A percentile compares a stretch with the other conserved stretches of the same genome.
Conservation (phyloP, 2,113 vertebrate species). For the Columbina picui region DNA sequence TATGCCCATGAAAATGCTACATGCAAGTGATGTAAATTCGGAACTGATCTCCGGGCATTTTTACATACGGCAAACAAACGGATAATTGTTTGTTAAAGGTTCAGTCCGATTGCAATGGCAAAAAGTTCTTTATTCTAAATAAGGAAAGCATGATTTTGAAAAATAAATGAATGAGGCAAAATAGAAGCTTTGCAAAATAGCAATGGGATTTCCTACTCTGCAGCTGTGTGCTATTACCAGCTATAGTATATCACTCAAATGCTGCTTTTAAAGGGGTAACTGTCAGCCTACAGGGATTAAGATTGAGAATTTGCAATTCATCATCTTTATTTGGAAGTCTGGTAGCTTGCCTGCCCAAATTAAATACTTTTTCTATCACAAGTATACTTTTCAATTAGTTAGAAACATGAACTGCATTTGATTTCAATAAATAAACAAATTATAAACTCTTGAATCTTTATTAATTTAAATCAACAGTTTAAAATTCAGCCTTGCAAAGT, state of each 20-base stretch:
- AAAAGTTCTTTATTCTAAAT: conserved; percentile 27
- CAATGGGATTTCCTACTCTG: conserved; percentile 69
- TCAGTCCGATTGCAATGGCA: background rate
- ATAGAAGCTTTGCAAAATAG: conserved; percentile 69
- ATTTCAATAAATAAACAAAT: conserved; percentile 69
- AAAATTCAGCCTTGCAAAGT: conserved; percentile 63
- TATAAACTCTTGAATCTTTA: conserved; percentile 62
- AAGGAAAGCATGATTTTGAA: conserved; percentile 57
- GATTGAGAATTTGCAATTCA: conserved; percentile 79
- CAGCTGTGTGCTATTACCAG: conserved; percentile 74
- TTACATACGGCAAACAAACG: background rate
- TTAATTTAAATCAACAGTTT: conserved; percentile 65
- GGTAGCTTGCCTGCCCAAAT: conserved; percentile 70
- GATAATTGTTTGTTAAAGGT: background rate
- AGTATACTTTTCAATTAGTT: conserved; percentile 68
- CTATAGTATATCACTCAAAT: conserved; percentile 76
- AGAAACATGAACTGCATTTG: conserved; percentile 66
- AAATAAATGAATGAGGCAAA: conserved; percentile 72
- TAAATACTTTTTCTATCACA: conserved; percentile 73
- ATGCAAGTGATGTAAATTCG: background rate
- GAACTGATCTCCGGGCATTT: background rate
- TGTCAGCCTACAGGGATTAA: conserved; percentile 76
- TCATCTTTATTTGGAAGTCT: conserved; percentile 78
- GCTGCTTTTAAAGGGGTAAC: conserved; percentile 76
- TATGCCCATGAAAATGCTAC: conserved; percentile 2